Evolutionary conservation across 1,140 invertebrate species (phyloP), one percentile per base, ranked within the genome.

Genomic region (Dysdera silvatica): DNA sequence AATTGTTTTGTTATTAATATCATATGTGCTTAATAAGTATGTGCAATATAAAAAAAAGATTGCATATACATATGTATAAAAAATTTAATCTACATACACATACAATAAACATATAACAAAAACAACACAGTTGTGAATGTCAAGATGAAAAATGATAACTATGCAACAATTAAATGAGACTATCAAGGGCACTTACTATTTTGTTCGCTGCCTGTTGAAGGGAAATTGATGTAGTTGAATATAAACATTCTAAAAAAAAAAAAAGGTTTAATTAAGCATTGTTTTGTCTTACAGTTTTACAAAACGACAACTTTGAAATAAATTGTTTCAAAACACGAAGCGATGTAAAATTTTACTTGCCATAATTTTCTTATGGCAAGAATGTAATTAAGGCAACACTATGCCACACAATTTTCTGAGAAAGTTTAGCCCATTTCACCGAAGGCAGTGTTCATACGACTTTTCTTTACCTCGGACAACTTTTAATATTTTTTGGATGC

Each of bases 171-270:
- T 20, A 45, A 14, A 45, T 45, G 24, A 45, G 24, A 45, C 1
- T 20, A 14, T 43, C n/a, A 43, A 45, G 6, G 26, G 14, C 16
- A 35, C 40, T 61, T 47, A 61, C 60, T 23, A 61, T 54, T 54
- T 61, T 61, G 47, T 61, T 61, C 23, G 32, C 51, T 61, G 53
- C 60, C 26, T 61, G 49, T 23, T 61, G 60, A 14, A 61, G 29
- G 12, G 8, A n/a, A 3, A 24, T 12, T 28, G 60, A 61, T 14
- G 60, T 54, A 47, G 35, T 61, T 8, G 26, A 26, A 47, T 61
- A 61, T 18, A 61, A 47, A 35, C 51, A 54, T 40, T 61, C 60
- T 61, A 16, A 41, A 61, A 52, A 20, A 51, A 37, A 61, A 52
- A 52, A 43, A 3, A 28, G 26, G 35, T 33, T 35, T 2, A n/a